Evolutionary conservation across 2,888 invertebrate species (phyloP), one percentile per base, ranked within the genome.

Genomic region (Carabus problematicus): DNA sequence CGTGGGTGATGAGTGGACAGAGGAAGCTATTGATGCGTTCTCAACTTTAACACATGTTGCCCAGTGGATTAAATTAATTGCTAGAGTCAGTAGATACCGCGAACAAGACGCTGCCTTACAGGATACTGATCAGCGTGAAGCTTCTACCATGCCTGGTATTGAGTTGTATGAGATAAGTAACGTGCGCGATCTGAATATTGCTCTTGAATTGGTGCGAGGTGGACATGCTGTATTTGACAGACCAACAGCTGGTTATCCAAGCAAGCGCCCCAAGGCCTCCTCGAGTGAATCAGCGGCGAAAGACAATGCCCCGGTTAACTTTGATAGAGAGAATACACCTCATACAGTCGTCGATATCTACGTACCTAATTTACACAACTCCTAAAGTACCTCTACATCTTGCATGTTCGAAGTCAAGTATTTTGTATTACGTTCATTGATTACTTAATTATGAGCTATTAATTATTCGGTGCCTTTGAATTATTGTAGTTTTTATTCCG

Each of bases 61-160:
- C 0, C 87, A 91, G 75, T 96, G 95, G 95, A 91, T 91, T 77
- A 85, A 89, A 3, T 78, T 96, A 0, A 86, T 90, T 62, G 93
- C 94, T 0, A 88, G 88, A 74, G 90, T 93, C 14, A 88, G 90
- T 66, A 88, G 89, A 0, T 94, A 91, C 79, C 88, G 87, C 79
- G 86, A 89, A 75, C 82, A 85, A 14, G 75, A 80, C 14, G 14
- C 70, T 70, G 52, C 63, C 68, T 39, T 11, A 43, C 58, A 42
- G 67, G 79, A 77, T 70, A 80, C 79, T 11, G 76, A 71, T 76
- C 87, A 73, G 74, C 86, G 90, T 61, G 89, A 89, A 78, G 89
- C 88, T 71, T 89, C 88, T 42, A 90, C 91, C 11, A 86, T 93
- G 75, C 93, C 94, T 45, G 91, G 90, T 70, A 88, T 95, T 73